A percentile compares a stretch with the other conserved stretches of the same genome.
These are phyloP conservation scores for Salvelinus fontinalis DNA, from an alignment of 2,113 vertebrate species.

Conservation along the genomic window DNA sequence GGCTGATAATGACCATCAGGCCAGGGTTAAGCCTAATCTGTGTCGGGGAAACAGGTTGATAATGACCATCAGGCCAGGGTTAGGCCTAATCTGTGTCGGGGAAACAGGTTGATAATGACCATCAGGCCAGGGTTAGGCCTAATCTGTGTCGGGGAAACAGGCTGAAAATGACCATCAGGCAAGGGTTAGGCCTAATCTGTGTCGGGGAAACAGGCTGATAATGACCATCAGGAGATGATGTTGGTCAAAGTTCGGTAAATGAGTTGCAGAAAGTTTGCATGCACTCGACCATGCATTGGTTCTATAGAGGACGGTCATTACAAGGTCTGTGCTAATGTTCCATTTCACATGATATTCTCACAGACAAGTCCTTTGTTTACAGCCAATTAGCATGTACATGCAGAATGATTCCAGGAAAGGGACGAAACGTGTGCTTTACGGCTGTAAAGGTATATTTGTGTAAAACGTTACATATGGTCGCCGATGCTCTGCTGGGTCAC, in stretches of 20 bases:
- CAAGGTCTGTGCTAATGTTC: no score
- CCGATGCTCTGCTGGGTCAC: constrained; percentile 22
- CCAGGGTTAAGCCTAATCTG: neutral
- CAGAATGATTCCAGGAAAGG: constrained; percentile 25
- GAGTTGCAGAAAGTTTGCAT: neutral
- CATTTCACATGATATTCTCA: neutral
- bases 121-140: neutral
- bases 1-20: neutral
- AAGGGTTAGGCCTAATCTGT: neutral
- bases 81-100: no score
- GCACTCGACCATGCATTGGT: no score
- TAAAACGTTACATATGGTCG: constrained; percentile 6
- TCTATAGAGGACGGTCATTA: no score
- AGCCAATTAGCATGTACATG: constrained; percentile 23
- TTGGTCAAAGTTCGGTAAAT: neutral
- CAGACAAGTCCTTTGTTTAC: constrained; percentile 5
- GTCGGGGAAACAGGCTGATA: neutral
- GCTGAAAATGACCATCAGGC: neutral
- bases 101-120: neutral
- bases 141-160: neutral
- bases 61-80: neutral
- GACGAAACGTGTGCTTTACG: constrained; percentile 1
- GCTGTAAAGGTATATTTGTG: constrained; percentile 5
- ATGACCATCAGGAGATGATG: neutral
- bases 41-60: neutral